Base-by-base conservation (phyloP, 35 echinoderm and acorn worm species). In the Stichopus chloronotus region DNA sequence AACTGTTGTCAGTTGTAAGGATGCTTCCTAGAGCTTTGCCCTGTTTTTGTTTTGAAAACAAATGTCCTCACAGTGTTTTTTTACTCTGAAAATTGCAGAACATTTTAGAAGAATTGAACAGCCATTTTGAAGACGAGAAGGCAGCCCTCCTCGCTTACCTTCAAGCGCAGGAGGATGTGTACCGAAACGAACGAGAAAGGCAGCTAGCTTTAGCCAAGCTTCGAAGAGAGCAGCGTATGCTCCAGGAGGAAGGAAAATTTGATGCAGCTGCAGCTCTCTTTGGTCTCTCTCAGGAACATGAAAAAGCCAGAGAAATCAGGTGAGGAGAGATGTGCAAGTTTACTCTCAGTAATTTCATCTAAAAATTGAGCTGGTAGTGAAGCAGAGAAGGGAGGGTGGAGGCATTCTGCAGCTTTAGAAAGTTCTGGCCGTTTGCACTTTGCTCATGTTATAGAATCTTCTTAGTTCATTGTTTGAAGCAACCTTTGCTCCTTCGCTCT, bases 41-140 rank as follows among this genome's bases (percentile, higher is more conserved):
- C 30, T 43, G 30, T 43, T 43, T 3, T 43, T 43, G 30, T 43
- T 43, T 43, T 43, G 30, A 43, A 43, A 43, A 3, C 30, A 43
- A 43, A 43, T 43, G 30, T 43, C 1, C 30, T 43, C 3, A 3
- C 30, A 43, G 3, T 43, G 30, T 43, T 0, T 43, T 43, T 43
- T 43, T 3, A 43, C 30, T 43, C 30, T 43, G 30, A 43, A 43
- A 43, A 43, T 54, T 17, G 0, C 57, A 99, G 97, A 99, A 99
- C 59, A 93, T 99, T 4, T 84, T 99, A 19, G 91, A 96, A 92
- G 95, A 96, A 9, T 83, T 99, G 52, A 95, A 95, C 83, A 86
- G 93, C 65, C 97, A 99, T 79, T 99, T 95, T 99, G 97, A 99
- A 68, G 97, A 96, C 88, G 95, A 98, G 88, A 94, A 96, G 57